These are phyloP conservation scores for Plutella xylostella DNA, from an alignment of 2,888 invertebrate species.

Conservation along the genomic window DNA sequence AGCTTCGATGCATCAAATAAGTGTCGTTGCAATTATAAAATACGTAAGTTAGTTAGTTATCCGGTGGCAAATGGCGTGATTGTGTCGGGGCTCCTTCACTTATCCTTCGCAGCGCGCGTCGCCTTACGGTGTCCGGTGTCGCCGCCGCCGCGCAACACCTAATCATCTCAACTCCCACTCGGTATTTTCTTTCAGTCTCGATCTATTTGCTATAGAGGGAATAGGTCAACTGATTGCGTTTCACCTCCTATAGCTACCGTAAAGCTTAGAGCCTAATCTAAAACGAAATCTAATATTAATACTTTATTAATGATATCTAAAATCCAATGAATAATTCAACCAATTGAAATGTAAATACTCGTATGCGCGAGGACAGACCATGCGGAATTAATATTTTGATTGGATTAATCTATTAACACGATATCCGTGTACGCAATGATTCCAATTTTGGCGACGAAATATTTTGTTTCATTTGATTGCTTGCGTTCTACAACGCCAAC, in stretches of 20 bases:
- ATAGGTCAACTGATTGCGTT: too few species aligned
- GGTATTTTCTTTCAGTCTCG: too few species aligned
- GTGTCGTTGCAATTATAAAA: not conserved
- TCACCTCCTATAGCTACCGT: too few species aligned
- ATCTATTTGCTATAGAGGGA: too few species aligned
- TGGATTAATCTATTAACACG: slow-evolving; percentile 66
- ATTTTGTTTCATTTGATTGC: not conserved
- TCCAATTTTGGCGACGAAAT: not conserved
- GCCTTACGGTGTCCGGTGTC: not conserved
- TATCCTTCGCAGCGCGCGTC: not conserved
- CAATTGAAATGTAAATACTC: slow-evolving; percentile 55
- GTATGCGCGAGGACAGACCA: slow-evolving; percentile 35
- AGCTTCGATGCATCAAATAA: not conserved
- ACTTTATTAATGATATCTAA: too few species aligned
- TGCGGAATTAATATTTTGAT: slow-evolving; percentile 65
- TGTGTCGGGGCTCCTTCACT: not conserved
- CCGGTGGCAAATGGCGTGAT: not conserved
- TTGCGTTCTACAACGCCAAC: not conserved
- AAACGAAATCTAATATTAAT: too few species aligned
- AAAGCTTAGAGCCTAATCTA: too few species aligned
- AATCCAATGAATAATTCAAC: too few species aligned
- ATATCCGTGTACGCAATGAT: slow-evolving; percentile 29
- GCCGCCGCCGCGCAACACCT: not conserved
- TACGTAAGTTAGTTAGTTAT: not conserved
- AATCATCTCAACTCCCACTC: not conserved